Evolutionary conservation across 2,888 invertebrate species (phyloP), one percentile per base, ranked within the genome.

Genomic region (Leucoptera coffeella): DNA sequence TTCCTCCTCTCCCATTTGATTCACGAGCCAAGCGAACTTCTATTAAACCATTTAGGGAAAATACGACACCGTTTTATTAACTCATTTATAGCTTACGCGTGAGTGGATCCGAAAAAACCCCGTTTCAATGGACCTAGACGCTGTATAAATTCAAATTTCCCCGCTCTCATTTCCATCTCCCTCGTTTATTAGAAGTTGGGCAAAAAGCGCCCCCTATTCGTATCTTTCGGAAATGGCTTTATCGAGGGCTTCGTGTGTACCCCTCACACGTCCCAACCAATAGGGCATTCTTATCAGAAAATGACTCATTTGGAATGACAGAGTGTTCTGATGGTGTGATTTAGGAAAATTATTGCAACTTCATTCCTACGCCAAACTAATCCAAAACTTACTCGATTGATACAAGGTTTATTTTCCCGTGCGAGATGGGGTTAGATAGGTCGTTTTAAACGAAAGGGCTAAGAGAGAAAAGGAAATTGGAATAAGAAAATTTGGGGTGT

Each of bases 401-500:
- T n/a, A n/a, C n/a, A n/a, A n/a, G n/a, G n/a, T n/a, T n/a, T n/a
- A n/a, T n/a, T n/a, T n/a, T n/a, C n/a, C n/a, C n/a, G n/a, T n/a
- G n/a, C n/a, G n/a, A n/a, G n/a, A n/a, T n/a, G n/a, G n/a, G n/a
- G 33, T 36, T 39, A 42, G 48, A 57, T 59, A 48, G 35, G 55
- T 36, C 49, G 38, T 39, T 41, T 45, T 40, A 50, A 50, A 54
- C 50, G 45, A 41, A 38, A 36, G 36, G 44, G 50, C 50, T 57
- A 52, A 58, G 55, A 50, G 56, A n/a, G 50, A 41, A 59, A 53
- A 61, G 73, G 79, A 79, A 78, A 79, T 79, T 79, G 79, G 78
- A 78, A 79, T 79, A 79, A 79, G 79, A 79, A 79, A 79, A 78
- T 79, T 78, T 77, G 74, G 78, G 78, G 78, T 78, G 78, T 78